These are phyloP conservation scores for Sebastes variabilis DNA, from an alignment of 2,797 vertebrate species.

Conservation along the genomic window DNA sequence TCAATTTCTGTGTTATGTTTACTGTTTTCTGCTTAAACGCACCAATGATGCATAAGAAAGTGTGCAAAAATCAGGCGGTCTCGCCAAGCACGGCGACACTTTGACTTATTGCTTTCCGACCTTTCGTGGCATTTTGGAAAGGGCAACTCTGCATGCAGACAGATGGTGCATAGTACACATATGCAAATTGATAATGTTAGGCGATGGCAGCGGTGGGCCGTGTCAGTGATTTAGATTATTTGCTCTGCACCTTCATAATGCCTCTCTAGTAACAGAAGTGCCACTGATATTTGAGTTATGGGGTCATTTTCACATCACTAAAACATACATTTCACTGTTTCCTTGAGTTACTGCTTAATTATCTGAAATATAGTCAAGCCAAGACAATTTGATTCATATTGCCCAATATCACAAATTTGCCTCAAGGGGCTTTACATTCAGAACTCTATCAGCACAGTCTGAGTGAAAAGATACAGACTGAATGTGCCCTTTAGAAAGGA, in stretches of 20 bases:
- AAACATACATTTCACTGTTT: background rate
- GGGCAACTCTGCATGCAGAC: conserved; percentile 60
- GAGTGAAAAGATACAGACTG: background rate
- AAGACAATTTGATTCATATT: background rate
- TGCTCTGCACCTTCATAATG: conserved; percentile 9
- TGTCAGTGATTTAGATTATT: conserved; percentile 27
- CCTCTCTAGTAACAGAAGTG: background rate
- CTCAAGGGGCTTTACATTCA: background rate
- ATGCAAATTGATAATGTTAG: conserved; percentile 64
- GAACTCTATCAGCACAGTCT: background rate
- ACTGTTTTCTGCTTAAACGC: conserved; percentile 25
- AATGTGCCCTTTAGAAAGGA: background rate
- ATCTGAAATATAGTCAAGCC: background rate
- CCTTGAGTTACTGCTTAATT: background rate
- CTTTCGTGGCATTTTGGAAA: conserved; percentile 74
- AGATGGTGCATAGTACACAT: conserved; percentile 48
- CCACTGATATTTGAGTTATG: background rate
- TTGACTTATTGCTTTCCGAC: conserved; percentile 66
- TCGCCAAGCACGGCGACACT: conserved; percentile 13
- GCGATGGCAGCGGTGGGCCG: background rate
- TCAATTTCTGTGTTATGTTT: conserved; percentile 42
- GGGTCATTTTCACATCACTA: background rate
- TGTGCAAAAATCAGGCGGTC: conserved; percentile 23
- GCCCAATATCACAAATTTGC: background rate
- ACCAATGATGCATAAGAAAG: conserved; percentile 17